A percentile compares a stretch with the other conserved stretches of the same genome.
Conservation (phyloP, 2,888 invertebrate species). For the Eilema sororculum region DNA sequence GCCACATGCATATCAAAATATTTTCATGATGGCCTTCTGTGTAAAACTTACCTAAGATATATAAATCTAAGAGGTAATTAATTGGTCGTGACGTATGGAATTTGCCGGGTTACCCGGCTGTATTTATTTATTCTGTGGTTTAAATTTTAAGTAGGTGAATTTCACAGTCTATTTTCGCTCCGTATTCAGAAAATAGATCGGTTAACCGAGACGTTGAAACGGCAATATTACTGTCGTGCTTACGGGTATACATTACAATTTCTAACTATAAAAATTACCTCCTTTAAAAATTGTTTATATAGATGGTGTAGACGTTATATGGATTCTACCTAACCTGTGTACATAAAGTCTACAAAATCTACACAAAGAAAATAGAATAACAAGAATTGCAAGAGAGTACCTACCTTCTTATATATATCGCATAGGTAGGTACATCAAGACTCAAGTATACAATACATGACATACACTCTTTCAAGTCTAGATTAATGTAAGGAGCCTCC, state of each 20-base stretch:
- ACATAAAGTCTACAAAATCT: too few relatives aligned
- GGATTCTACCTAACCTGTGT: too few relatives aligned
- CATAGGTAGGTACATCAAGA: too few relatives aligned
- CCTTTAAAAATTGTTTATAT: too few relatives aligned
- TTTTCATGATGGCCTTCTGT: conserved; percentile 47
- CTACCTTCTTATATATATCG: too few relatives aligned
- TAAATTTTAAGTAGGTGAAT: conserved; percentile 13
- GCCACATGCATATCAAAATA: conserved; percentile 18
- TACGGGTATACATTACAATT: conserved; percentile 2
- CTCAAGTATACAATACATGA: too few relatives aligned
- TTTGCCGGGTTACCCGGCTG: conserved; percentile 31
- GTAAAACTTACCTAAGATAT: conserved; percentile 13
- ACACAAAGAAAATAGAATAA: too few relatives aligned
- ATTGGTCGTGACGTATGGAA: conserved; percentile 26
- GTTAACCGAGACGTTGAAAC: conserved; percentile 10
- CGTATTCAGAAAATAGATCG: conserved; percentile 16
- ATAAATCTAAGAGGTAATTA: not conserved
- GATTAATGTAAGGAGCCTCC: not conserved
- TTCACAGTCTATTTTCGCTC: conserved; percentile 31
- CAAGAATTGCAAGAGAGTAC: not conserved
- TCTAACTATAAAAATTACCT: not conserved
- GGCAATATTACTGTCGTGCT: not conserved
- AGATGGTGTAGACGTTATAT: not conserved
- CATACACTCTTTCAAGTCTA: not conserved
- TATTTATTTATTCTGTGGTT: conserved; percentile 16